phyloP scores from a whole-genome alignment of 2,888 invertebrate species.

The Pristionchus japonicus region DNA sequence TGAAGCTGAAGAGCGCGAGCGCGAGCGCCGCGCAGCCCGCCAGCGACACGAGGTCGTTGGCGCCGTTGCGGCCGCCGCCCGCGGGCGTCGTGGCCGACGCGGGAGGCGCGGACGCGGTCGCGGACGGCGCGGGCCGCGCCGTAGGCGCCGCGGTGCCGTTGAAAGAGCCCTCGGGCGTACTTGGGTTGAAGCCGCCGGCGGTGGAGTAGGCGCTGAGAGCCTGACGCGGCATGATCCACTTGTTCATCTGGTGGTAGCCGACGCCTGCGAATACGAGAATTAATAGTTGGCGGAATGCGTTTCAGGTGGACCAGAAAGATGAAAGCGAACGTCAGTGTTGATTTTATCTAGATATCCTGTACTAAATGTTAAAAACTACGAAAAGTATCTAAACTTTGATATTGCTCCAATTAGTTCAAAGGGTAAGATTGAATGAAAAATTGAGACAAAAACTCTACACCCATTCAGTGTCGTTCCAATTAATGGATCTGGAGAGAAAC shows the following conservation, averaged over 20 bases:
- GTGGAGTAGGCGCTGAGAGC: conserved; percentile 47
- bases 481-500: too few species aligned
- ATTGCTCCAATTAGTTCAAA: too few species aligned
- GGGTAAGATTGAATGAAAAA: too few species aligned
- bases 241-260: conserved; percentile 48
- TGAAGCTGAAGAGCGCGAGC: conserved; percentile 6
- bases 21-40: not conserved
- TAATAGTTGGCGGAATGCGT: not conserved
- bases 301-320: not conserved
- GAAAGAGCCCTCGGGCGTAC: conserved; percentile 7
- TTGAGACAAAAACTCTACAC: too few species aligned
- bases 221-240: conserved; percentile 49
- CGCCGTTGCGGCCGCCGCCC: not conserved
- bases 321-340: too few species aligned
- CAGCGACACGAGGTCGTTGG: not conserved
- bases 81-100: not conserved
- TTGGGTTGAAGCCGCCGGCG: conserved; percentile 33
- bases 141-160: not conserved
- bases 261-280: conserved; percentile 19
- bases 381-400: too few species aligned
- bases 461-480: too few species aligned
- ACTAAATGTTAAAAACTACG: too few species aligned
- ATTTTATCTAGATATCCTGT: too few species aligned
- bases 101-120: too few species aligned
- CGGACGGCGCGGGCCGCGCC: not conserved